A percentile compares a stretch with the other conserved stretches of the same genome.
phyloP scores from a whole-genome alignment of 2,797 vertebrate genomes.

The Mycteria americana region DNA sequence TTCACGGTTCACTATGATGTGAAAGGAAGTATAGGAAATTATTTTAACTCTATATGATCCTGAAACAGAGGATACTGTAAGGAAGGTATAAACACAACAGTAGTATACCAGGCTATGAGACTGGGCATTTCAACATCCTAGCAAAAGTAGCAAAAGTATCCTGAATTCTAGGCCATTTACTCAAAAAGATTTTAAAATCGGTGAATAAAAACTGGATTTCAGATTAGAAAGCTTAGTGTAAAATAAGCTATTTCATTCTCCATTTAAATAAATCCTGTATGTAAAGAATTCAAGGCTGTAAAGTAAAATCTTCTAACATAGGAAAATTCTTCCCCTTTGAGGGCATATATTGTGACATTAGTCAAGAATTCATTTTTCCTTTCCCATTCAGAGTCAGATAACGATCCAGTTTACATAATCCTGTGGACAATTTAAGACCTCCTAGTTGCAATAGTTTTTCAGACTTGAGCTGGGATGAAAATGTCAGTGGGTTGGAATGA shows the following conservation, averaged over 20 bases:
- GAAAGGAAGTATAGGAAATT: neutral
- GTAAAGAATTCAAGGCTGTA: neutral
- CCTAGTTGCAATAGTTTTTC: neutral
- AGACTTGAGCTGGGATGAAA: neutral
- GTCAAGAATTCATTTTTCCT: neutral
- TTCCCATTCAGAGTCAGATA: neutral
- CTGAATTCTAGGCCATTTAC: neutral
- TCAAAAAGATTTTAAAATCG: neutral
- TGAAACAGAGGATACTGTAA: neutral
- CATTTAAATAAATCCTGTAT: neutral
- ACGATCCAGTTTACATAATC: neutral
- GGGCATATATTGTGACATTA: neutral
- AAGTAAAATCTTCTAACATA: neutral
- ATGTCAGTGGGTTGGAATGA: neutral
- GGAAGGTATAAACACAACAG: neutral
- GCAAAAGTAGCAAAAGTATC: neutral
- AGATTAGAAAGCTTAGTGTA: neutral
- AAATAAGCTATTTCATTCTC: neutral
- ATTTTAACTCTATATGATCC: neutral
- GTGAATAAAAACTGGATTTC: neutral
- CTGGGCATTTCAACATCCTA: neutral
- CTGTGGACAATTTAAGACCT: neutral
- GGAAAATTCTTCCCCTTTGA: neutral
- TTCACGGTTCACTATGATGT: neutral
- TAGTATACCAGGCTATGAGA: neutral